Percentiles rank a stretch among this genome's conserved stretches.
Evolutionary conservation across 2,113 vertebrate species (phyloP).

Genomic region (Chloroceryle aenea): DNA sequence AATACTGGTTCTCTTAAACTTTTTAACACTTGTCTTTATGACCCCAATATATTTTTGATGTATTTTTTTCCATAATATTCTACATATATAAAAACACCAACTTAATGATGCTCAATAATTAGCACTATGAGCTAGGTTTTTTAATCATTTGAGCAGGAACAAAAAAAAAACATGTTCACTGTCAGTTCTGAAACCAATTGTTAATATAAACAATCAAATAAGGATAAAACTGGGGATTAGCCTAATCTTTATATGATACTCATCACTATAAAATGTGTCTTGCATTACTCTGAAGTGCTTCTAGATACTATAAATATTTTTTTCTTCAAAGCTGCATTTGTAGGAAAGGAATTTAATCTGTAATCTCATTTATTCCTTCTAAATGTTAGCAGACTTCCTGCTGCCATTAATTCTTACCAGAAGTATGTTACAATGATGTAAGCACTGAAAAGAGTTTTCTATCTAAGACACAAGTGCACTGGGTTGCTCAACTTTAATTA

Average conservation of each 20-base stretch:
- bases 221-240: not conserved
- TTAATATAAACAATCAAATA: not conserved
- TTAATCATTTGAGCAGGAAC: not conserved
- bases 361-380: conserved; percentile 34
- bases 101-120: not conserved
- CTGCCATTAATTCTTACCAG: not conserved
- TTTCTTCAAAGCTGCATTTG: not conserved
- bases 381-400: conserved; percentile 37
- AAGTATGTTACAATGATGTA: not conserved
- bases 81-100: not conserved
- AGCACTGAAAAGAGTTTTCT: not conserved
- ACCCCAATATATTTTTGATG: not conserved
- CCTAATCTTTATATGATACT: not conserved
- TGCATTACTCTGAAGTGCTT: not conserved
- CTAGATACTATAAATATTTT: not conserved
- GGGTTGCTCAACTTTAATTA: not conserved
- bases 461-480: not conserved
- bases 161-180: not conserved
- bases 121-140: not conserved
- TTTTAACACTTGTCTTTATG: not conserved
- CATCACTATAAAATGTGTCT: not conserved
- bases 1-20: not conserved
- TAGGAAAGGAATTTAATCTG: not conserved
- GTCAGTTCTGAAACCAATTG: not conserved
- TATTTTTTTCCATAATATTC: not conserved